These are phyloP conservation scores for Lamproptera curius DNA, from an alignment of 2,888 invertebrate species.

Conservation along the genomic window DNA sequence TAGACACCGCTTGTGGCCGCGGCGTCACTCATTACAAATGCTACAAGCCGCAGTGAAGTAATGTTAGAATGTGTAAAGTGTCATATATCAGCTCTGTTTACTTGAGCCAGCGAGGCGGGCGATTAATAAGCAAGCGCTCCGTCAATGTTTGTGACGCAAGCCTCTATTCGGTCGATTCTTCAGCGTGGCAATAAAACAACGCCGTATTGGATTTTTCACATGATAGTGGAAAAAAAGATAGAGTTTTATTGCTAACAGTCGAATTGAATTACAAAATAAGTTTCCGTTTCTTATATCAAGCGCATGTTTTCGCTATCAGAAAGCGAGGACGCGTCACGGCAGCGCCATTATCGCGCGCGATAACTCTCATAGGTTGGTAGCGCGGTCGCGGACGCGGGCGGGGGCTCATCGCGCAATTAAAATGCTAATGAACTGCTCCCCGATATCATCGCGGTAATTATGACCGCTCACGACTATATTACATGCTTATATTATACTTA, in stretches of 20 bases:
- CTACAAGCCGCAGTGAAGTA: conserved; percentile 57
- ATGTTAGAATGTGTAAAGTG: conserved; percentile 70
- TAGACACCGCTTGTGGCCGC: conserved; percentile 62
- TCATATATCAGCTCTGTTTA: conserved; percentile 71
- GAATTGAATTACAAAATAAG: conserved; percentile 19
- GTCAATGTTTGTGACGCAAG: conserved; percentile 45
- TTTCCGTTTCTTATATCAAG: conserved; percentile 20
- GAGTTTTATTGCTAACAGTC: conserved; percentile 8
- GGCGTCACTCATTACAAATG: conserved; percentile 72
- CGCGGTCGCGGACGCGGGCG: conserved; percentile 31
- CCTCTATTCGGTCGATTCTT: conserved; percentile 32
- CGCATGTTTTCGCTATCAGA: conserved; percentile 24
- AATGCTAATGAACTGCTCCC: conserved; percentile 71
- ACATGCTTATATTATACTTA: conserved; percentile 59
- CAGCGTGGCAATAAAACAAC: conserved; percentile 23
- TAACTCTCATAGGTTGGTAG: conserved; percentile 38
- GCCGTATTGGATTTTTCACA: conserved; percentile 11
- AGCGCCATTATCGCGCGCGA: conserved; percentile 36
- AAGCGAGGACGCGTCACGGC: conserved; percentile 21
- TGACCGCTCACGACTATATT: conserved; percentile 63
- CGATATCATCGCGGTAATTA: conserved; percentile 74
- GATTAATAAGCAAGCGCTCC: conserved; percentile 57
- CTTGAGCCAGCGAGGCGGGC: conserved; percentile 41
- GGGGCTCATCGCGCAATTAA: conserved; percentile 65
- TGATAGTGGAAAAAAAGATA: conserved; percentile 16